These are phyloP conservation scores for Ornithoptera alexandrae DNA, from an alignment of 2,888 invertebrate genomes.

Conservation along the genomic window DNA sequence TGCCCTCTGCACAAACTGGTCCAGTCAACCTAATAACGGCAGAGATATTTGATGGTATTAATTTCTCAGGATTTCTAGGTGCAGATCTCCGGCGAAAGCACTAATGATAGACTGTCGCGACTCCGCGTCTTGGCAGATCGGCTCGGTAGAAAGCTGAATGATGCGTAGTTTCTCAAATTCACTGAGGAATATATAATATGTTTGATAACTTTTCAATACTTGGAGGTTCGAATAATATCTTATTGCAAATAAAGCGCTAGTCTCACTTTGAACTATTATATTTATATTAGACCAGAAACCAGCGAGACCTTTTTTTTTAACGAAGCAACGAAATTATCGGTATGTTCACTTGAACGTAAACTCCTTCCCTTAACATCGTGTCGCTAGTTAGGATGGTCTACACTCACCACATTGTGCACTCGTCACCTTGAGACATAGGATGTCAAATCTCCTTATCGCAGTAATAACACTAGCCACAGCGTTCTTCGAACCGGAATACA, in stretches of 20 bases:
- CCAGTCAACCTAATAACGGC: slow-evolving; percentile 13
- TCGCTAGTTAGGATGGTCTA: too few relatives aligned
- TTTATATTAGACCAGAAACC: too few relatives aligned
- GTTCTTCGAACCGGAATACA: too few relatives aligned
- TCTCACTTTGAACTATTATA: too few relatives aligned
- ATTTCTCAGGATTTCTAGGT: slow-evolving; percentile 28
- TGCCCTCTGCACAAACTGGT: slow-evolving; percentile 17
- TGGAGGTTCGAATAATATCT: not conserved
- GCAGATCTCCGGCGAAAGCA: slow-evolving; percentile 26
- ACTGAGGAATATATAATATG: slow-evolving; percentile 4
- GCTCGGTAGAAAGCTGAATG: slow-evolving; percentile 24
- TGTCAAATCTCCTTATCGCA: too few relatives aligned
- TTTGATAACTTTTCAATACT: slow-evolving; percentile 7
- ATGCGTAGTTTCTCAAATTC: slow-evolving; percentile 20
- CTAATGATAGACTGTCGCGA: slow-evolving; percentile 26
- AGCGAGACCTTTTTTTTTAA: too few relatives aligned
- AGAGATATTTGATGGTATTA: slow-evolving; percentile 26
- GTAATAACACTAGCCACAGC: too few relatives aligned
- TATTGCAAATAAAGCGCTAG: slow-evolving; percentile 3
- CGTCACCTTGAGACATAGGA: too few relatives aligned
- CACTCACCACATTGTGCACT: too few relatives aligned
- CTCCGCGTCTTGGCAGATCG: slow-evolving; percentile 2
- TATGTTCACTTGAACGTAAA: too few relatives aligned
- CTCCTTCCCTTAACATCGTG: too few relatives aligned
- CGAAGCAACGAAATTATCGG: too few relatives aligned